A percentile compares a stretch with the other conserved stretches of the same genome.
phyloP scores from a whole-genome alignment of 2,888 invertebrate species.

The Drosophila siamana region DNA sequence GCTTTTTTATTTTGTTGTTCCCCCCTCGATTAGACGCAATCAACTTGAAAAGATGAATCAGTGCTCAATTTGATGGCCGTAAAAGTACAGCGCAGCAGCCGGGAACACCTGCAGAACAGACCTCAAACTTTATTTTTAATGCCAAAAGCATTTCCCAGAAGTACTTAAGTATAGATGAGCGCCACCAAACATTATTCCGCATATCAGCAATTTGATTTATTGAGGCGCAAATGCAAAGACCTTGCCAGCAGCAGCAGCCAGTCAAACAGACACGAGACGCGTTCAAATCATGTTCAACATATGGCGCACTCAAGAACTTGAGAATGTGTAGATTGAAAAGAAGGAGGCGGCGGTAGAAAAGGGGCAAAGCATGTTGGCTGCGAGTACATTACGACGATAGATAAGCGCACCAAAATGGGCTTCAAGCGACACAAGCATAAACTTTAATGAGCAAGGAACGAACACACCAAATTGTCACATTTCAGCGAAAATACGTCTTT shows the following conservation, averaged over 20 bases:
- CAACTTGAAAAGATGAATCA: conserved; percentile 25
- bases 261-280: conserved; percentile 36
- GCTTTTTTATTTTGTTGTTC: too few relatives aligned
- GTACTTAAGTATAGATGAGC: conserved; percentile 50
- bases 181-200: conserved; percentile 39
- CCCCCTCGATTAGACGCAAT: conserved; percentile 31
- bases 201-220: conserved; percentile 70
- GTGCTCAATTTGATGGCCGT: conserved; percentile 23
- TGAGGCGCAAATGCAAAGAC: conserved; percentile 59
- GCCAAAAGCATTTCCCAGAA: conserved; percentile 51
- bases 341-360: too few relatives aligned
- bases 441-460: conserved; percentile 62
- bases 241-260: conserved; percentile 44
- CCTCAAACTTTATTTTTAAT: conserved; percentile 29
- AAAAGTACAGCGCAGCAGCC: conserved; percentile 5
- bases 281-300: conserved; percentile 69
- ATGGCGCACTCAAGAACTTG: conserved; percentile 54
- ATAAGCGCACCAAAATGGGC: conserved; percentile 65
- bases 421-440: conserved; percentile 55
- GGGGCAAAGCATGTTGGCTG: too few relatives aligned
- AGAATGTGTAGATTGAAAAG: neutral
- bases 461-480: conserved; percentile 73
- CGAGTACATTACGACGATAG: conserved; percentile 38
- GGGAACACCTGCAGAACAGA: conserved; percentile 52
- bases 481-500: conserved; percentile 34